Percentiles rank a stretch among this genome's conserved stretches.
Conservation (phyloP, 1,140 invertebrate species). For the Spodoptera frugiperda region DNA sequence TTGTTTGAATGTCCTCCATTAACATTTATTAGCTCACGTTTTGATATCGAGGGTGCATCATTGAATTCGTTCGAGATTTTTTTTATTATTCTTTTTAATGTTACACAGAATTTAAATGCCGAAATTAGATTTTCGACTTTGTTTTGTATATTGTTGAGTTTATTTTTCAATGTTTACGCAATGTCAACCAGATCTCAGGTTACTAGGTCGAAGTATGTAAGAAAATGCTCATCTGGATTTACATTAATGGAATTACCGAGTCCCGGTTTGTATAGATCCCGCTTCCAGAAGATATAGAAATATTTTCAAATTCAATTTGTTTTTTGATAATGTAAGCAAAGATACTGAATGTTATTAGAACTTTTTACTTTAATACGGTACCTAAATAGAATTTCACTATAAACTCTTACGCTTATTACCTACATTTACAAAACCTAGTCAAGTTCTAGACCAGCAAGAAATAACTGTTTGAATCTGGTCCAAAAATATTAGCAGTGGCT, state of each 20-base stretch:
- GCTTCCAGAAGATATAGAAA: background rate
- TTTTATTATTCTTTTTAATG: background rate
- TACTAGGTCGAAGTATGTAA: background rate
- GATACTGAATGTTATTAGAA: no score
- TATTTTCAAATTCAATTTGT: no score
- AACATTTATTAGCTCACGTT: background rate
- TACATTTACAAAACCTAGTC: no score
- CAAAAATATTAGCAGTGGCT: no score
- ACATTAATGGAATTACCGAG: background rate
- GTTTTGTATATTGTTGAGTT: background rate
- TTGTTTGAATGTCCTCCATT: constrained; percentile 10
- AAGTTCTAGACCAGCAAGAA: no score
- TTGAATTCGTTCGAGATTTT: background rate
- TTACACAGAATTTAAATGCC: no score
- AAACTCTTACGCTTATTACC: no score
- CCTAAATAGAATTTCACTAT: no score
- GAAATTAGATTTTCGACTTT: no score
- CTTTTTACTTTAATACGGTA: no score
- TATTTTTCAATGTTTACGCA: background rate
- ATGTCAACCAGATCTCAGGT: background rate
- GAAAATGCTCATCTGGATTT: constrained; percentile 1
- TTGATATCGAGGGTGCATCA: background rate
- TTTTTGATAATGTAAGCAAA: no score
- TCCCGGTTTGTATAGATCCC: background rate
- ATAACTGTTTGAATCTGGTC: no score